These are phyloP conservation scores for Phengaris arion DNA, from an alignment of 2,888 invertebrate species.

Conservation along the genomic window DNA sequence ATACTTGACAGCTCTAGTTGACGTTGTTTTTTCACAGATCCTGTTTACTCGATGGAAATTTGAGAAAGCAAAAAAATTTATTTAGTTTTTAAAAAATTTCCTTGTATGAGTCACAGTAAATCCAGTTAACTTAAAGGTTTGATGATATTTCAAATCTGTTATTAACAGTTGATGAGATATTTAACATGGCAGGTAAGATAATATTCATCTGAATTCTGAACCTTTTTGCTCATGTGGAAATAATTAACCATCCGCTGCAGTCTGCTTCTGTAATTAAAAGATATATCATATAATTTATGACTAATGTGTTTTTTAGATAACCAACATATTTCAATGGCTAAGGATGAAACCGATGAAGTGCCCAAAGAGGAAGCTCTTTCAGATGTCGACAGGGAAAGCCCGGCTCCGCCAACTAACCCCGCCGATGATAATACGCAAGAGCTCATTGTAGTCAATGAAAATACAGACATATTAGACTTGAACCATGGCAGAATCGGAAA, in stretches of 20 bases:
- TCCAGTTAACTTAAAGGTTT: not conserved
- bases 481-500: conserved; percentile 93
- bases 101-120: conserved; percentile 6
- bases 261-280: not conserved
- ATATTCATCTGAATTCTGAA: not conserved
- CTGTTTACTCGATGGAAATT: not conserved
- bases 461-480: conserved; percentile 88
- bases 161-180: not conserved
- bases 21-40: not conserved
- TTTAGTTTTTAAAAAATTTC: not conserved
- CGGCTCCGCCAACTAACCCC: conserved; percentile 52
- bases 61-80: not conserved
- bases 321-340: conserved; percentile 47
- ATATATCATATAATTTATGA: not conserved
- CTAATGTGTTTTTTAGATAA: conserved; percentile 46
- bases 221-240: not conserved
- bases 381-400: conserved; percentile 42
- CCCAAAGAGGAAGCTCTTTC: conserved; percentile 41
- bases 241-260: not conserved
- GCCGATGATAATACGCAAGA: conserved; percentile 74
- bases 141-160: not conserved
- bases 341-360: conserved; percentile 44
- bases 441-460: conserved; percentile 82
- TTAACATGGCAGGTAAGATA: conserved; percentile 36
- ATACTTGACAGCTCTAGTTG: not conserved